Percentiles rank a stretch among this genome's conserved stretches.
phyloP scores from a whole-genome alignment of 1,140 invertebrate genomes.

The Cyphomyrmex costatus region DNA sequence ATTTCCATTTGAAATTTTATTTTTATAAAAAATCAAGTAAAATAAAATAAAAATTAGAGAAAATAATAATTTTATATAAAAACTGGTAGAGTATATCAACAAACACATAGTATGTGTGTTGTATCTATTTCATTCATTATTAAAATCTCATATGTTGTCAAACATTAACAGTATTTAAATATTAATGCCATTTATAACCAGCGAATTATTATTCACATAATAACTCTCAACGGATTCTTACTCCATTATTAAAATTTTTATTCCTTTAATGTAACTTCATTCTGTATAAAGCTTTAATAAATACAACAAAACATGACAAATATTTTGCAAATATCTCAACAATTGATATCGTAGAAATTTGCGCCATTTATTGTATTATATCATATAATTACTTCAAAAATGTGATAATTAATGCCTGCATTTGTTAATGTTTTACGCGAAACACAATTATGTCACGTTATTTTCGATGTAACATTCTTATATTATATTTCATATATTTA shows the following conservation, averaged over 20 bases:
- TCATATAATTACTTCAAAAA: neutral
- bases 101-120: neutral
- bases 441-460: neutral
- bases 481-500: neutral
- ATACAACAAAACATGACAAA: neutral
- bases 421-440: neutral
- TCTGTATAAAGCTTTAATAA: neutral
- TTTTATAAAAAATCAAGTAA: neutral
- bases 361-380: neutral
- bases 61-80: neutral
- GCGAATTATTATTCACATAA: neutral
- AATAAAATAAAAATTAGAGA: slow-evolving; percentile 4
- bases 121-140: neutral
- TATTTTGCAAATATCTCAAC: slow-evolving; percentile 10
- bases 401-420: neutral
- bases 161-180: slow-evolving; percentile 22
- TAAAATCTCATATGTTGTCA: neutral
- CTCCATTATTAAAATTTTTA: neutral
- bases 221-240: neutral
- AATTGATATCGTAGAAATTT: neutral
- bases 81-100: neutral
- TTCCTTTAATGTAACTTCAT: neutral
- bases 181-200: neutral
- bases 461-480: neutral
- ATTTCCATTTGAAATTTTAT: neutral